Evolutionary conservation across 2,888 invertebrate species (phyloP), one percentile per base, ranked within the genome.

Genomic region (Caenorhabditis sp.): DNA sequence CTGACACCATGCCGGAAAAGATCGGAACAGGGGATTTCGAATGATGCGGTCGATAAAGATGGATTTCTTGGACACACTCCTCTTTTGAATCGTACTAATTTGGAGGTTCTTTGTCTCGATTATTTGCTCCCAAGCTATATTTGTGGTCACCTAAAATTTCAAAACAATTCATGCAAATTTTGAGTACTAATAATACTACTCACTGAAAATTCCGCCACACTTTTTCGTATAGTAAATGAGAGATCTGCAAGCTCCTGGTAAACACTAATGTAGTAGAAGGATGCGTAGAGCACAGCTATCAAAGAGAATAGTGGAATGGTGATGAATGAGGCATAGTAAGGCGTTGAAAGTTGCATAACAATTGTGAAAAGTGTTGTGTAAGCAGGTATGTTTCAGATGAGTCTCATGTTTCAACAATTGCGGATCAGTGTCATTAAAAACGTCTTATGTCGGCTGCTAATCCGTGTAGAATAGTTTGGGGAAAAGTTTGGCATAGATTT

Each of bases 1-100:
- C 28, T 79, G 76, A 60, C 84, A 84, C 84, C 84, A 84, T 0
- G 69, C 65, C 1, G 84, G 84, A 1, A 84, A 56, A n/a, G 37
- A 47, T 35, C 28, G 65, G 20, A 40, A 22, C 3, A 40, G 24
- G 15, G 65, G 37, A n/a, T 60, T 53, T 5, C 71, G 67, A 8
- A 71, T 24, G 4, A 79, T 61, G 22, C 71, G 24, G 22, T 71
- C 61, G 6, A 79, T 20, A 15, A 79, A 71, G 6, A 67, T 13
- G 13, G 79, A 71, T 24, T 67, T 70, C 53, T 60, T 65, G 13
- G 64, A 32, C 18, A 67, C 32, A n/a, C 71, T 60, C 53, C 79
- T 24, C 18, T 71, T 79, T 20, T 69, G 62, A 2, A 71, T 22
- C 3, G 51, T 15, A 9, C 9, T 35, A 0, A 65, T 20, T 4